Conservation (phyloP, 2,797 vertebrate species). For the Tarsius wallacei region DNA sequence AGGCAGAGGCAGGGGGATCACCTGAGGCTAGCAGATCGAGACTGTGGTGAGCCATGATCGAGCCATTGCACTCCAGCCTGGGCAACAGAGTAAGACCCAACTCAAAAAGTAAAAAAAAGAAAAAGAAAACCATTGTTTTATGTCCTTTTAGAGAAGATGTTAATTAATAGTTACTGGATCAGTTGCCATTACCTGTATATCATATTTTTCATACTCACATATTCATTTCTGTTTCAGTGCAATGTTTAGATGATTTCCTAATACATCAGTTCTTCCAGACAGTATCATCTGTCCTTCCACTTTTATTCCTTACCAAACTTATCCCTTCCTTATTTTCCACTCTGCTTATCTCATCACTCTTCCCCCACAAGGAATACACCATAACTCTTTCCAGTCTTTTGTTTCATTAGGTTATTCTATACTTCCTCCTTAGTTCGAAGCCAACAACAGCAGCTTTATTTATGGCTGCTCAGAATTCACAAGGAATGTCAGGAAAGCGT, state of each 20-base stretch:
- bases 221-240: constrained; percentile 5
- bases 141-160: constrained; percentile 8
- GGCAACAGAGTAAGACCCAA: too few species aligned
- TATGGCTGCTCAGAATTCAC: neutral
- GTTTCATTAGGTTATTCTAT: neutral
- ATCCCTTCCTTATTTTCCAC: neutral
- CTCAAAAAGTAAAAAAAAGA: too few species aligned
- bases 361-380: neutral
- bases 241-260: neutral
- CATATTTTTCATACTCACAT: neutral
- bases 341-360: neutral
- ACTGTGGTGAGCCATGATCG: too few species aligned
- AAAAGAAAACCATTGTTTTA: neutral
- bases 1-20: too few species aligned
- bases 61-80: too few species aligned
- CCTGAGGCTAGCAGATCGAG: too few species aligned
- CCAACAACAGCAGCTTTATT: neutral
- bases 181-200: neutral
- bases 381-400: neutral
- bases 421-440: constrained; percentile 5
- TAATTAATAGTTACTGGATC: neutral
- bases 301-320: neutral
- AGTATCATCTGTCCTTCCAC: neutral
- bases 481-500: constrained; percentile 1
- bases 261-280: neutral